Evolutionary conservation across 2,113 vertebrate species (phyloP), one percentile per base, ranked within the genome.

Genomic region (Chaetorhynchus papuensis): DNA sequence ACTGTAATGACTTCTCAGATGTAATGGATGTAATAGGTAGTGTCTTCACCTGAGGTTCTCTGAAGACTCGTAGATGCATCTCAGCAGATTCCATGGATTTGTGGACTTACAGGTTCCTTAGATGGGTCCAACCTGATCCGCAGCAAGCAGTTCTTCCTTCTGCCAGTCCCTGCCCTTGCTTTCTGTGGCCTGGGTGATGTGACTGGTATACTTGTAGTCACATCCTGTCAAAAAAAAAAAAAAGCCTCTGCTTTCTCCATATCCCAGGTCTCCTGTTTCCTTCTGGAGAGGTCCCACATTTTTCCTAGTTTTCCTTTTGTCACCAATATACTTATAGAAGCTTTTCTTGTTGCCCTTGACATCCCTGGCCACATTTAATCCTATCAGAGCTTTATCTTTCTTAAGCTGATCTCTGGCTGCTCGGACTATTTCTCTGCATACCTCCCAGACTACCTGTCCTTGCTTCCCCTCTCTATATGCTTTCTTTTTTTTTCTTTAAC

Each of bases 11-110:
- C 16, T 54, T 79, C 30, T 54, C 15, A 47, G 5, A 24, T 47
- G 15, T 52, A 27, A 15, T 60, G 45, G 33, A 11, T 42, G 19
- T 44, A 59, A 42, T 31, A 22, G 21, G 7, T 31, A 12, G 11
- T 24, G 7, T 52, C 30, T 47, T 70, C 14, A 4, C 20, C 17
- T 56, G 75, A 56, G 42, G 6, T 56, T 37, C 10, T 17, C 59
- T 44, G 15, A 50, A 37, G 20, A n/a, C 33, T 66, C 0, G 0
- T 11, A 30, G 39, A 10, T 60, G 39, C 4, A 20, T 45, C 39
- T 82, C 53, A n/a, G 13, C 31, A 50, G 33, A 24, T 45, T 17
- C 11, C 15, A 18, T 33, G 19, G 19, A 37, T 16, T 26, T 39
- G 50, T 63, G 49, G 23, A 57, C 9, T 16, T 83, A 57, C 37